These are phyloP conservation scores for Brotogeris chrysoptera DNA, from an alignment of 2,797 vertebrate species.

Conservation along the genomic window DNA sequence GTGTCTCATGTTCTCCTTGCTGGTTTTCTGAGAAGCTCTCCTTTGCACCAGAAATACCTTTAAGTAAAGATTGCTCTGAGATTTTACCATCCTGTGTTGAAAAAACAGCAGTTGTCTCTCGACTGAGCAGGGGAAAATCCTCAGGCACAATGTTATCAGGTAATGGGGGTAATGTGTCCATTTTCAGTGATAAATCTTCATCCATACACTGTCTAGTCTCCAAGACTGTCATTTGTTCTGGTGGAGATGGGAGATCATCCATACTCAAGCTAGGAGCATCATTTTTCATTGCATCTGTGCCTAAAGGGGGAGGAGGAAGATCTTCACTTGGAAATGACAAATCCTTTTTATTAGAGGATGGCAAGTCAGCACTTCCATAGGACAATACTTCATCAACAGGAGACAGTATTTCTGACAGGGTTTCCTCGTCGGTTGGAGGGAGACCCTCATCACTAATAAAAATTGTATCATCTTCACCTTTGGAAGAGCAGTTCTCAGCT, in stretches of 20 bases:
- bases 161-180: conserved; percentile 58
- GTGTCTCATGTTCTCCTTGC: neutral
- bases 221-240: conserved; percentile 1
- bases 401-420: conserved; percentile 73
- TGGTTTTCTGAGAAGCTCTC: neutral
- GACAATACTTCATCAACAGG: conserved; percentile 76
- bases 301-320: conserved; percentile 50
- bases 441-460: neutral
- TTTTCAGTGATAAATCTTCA: conserved; percentile 64
- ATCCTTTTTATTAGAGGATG: conserved; percentile 46
- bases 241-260: conserved; percentile 70
- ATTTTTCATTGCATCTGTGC: conserved; percentile 55
- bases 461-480: neutral
- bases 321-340: conserved; percentile 27
- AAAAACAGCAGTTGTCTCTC: neutral
- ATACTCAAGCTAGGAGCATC: neutral
- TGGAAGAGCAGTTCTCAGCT: neutral
- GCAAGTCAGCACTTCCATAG: conserved; percentile 74
- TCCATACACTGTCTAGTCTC: neutral
- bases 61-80: neutral
- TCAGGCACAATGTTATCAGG: neutral
- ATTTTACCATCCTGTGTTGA: neutral
- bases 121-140: neutral
- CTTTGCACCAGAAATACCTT: neutral
- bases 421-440: neutral